A percentile compares a stretch with the other conserved stretches of the same genome.
phyloP scores from a whole-genome alignment of 2,888 invertebrate genomes.

The Dorcus hopei region DNA sequence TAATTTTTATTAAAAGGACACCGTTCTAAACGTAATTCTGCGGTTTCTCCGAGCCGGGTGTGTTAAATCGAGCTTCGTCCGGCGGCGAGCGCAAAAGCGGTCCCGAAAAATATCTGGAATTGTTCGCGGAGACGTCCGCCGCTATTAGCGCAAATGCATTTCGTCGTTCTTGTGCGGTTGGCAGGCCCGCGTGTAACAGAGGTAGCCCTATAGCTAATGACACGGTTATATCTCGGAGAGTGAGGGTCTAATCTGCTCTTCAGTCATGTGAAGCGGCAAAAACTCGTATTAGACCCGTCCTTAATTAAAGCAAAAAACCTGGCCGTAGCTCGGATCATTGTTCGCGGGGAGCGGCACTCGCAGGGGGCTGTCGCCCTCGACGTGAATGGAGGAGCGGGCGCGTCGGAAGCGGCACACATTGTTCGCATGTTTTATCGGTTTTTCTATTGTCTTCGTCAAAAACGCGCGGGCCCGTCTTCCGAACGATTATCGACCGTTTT shows the following conservation, averaged over 20 bases:
- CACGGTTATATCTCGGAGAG: conserved; percentile 34
- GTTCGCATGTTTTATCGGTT: conserved; percentile 17
- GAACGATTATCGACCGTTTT: neutral
- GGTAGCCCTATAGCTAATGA: conserved; percentile 32
- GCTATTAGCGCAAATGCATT: conserved; percentile 1
- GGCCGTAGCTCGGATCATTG: conserved; percentile 22
- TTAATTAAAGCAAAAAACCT: conserved; percentile 49
- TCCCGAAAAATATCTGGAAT: neutral
- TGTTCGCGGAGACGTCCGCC: neutral
- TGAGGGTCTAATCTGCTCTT: conserved; percentile 41
- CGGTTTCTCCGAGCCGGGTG: neutral
- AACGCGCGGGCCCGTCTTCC: neutral
- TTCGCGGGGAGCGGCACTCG: conserved; percentile 20
- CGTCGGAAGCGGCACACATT: conserved; percentile 3
- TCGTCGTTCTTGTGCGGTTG: neutral
- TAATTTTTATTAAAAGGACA: no score
- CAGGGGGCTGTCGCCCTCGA: neutral
- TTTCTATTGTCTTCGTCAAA: conserved; percentile 12
- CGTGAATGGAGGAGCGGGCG: conserved; percentile 8
- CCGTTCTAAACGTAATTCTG: neutral
- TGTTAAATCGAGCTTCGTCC: neutral
- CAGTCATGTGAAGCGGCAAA: conserved; percentile 45
- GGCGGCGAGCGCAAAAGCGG: neutral
- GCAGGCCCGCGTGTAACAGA: conserved; percentile 21
- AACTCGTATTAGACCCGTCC: conserved; percentile 47